Conservation (phyloP, 92 coral and sea anemone genomes). For the Metridium senile region DNA sequence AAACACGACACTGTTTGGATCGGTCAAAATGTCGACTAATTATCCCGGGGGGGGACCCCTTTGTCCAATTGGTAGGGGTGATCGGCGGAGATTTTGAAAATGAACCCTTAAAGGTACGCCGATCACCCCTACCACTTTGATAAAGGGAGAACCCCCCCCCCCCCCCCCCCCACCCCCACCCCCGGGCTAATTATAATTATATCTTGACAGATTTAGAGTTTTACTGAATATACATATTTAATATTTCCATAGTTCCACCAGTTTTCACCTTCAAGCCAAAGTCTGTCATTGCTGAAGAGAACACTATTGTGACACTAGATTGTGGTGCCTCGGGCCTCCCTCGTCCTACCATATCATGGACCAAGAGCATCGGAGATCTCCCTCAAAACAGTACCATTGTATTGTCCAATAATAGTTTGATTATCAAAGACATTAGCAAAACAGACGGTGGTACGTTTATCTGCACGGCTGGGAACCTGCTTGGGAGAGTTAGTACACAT, state of each 20-base stretch:
- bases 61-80: no score
- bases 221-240: not conserved
- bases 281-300: constrained; percentile 46
- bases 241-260: constrained; percentile 26
- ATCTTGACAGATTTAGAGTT: not conserved
- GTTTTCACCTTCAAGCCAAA: constrained; percentile 16
- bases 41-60: no score
- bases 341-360: constrained; percentile 36
- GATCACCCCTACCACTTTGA: no score
- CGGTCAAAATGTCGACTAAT: no score
- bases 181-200: no score
- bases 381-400: constrained; percentile 12
- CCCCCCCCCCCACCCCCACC: no score
- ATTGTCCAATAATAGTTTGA: constrained; percentile 11
- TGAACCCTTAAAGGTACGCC: no score
- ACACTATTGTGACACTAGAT: constrained; percentile 22
- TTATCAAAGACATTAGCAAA: constrained; percentile 8
- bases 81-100: no score
- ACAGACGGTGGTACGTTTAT: constrained; percentile 33
- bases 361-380: constrained; percentile 21
- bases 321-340: constrained; percentile 51
- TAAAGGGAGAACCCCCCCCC: no score
- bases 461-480: constrained; percentile 28
- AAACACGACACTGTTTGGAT: no score
- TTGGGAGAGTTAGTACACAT: constrained; percentile 28